Evolutionary conservation across 2,797 vertebrate genomes (phyloP), one percentile per base, ranked within the genome.

Genomic region (Chaenodraco wilsoni): DNA sequence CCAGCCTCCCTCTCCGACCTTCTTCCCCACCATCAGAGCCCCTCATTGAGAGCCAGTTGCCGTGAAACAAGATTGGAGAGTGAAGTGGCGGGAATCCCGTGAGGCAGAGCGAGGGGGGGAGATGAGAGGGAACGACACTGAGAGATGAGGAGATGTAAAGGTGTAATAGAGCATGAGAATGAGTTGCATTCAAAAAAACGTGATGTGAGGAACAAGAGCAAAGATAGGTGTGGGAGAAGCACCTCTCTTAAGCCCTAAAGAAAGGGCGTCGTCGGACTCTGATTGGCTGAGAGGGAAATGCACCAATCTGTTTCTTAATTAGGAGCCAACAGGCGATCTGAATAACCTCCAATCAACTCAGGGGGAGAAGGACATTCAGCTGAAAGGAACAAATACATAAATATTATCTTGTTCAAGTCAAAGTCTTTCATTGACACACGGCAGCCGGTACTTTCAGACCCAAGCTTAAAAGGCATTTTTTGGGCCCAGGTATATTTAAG

Each of bases 1-100:
- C 46, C 21, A 0, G 16, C 56, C 9, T 2, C 31, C 40, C 9
- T 21, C 6, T 45, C 31, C 21, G 21, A 13, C 14, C 57, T 46
- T 55, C 27, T 31, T 37, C 27, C 10, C 68, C 80, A 37, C 69
- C 54, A 21, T 55, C 50, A 72, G 65, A 82, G 59, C 48, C 65
- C 43, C 23, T 78, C 54, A 65, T 68, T 84, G 74, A 82, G 69
- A 80, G 54, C 46, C 72, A 82, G 71, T 74, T 76, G 69, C 83
- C 54, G 48, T 84, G 87, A 89, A 87, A 86, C 21, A 72, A 73
- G 81, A 87, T 71, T 78, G 67, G 66, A 62, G 65, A 65, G 17
- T 51, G 68, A 65, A 75, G 64, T 82, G 79, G 82, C 59, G 77
- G 86, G 85, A 89, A 84, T 54, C 61, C 66, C 51, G 60, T 50